Evolutionary conservation across 2,888 invertebrate genomes (phyloP).

Genomic region (Andrena minutula): DNA sequence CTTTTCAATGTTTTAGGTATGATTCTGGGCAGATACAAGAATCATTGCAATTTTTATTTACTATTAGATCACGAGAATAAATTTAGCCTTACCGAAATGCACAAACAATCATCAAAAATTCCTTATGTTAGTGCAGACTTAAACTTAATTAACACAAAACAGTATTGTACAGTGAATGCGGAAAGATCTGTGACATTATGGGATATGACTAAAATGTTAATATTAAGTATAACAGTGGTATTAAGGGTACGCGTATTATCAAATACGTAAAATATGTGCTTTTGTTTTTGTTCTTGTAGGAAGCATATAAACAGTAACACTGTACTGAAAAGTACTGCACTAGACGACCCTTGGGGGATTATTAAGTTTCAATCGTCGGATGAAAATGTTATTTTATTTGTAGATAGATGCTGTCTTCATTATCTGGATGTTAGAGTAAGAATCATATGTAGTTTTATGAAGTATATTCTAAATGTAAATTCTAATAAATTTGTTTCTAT

Average conservation of each 20-base stretch:
- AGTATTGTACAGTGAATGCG: conserved; percentile 75
- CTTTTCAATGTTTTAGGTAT: conserved; percentile 67
- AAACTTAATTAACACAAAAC: conserved; percentile 70
- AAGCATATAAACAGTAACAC: conserved; percentile 60
- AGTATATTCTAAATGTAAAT: not conserved
- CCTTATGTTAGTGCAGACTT: conserved; percentile 80
- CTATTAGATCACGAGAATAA: conserved; percentile 66
- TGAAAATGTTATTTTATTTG: conserved; percentile 74
- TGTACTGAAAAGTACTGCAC: conserved; percentile 56
- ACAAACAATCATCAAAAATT: conserved; percentile 68
- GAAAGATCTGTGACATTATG: conserved; percentile 74
- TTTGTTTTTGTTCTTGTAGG: conserved; percentile 58
- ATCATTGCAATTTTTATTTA: conserved; percentile 74
- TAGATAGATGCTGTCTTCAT: conserved; percentile 80
- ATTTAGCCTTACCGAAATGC: conserved; percentile 70
- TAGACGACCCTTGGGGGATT: conserved; percentile 78
- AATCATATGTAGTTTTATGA: conserved; percentile 3
- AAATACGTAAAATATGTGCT: not conserved
- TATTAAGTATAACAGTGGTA: conserved; percentile 17
- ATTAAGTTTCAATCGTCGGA: conserved; percentile 75
- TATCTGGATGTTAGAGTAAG: conserved; percentile 79
- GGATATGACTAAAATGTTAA: conserved; percentile 77
- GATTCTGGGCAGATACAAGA: conserved; percentile 76
- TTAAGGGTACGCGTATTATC: not conserved
- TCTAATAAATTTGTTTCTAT: conserved; percentile 1